phyloP scores from a whole-genome alignment of 35 echinoderm and acorn worm genomes.

The Lytechinus variegatus region DNA sequence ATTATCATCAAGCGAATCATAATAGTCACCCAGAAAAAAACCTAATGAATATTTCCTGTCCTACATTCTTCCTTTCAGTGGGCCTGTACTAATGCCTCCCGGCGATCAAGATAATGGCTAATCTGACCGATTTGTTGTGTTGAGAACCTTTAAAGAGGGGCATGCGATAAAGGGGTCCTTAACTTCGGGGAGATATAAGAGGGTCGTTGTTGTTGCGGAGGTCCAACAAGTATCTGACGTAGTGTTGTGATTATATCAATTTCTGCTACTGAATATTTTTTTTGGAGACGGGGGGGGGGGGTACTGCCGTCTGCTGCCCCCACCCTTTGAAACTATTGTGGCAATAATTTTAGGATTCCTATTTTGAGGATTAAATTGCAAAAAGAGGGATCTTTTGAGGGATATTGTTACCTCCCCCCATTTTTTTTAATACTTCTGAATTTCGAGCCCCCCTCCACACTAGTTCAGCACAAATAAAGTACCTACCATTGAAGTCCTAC shows the following conservation, averaged over 20 bases:
- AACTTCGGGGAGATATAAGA: background rate
- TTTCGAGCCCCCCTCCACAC: no score
- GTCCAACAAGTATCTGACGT: background rate
- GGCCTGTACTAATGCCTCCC: background rate
- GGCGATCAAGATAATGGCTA: background rate
- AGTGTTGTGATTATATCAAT: background rate
- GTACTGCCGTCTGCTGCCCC: no score
- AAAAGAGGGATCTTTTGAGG: no score
- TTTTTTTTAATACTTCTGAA: no score
- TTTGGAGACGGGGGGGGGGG: no score
- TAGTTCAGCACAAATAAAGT: no score
- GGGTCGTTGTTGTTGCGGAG: background rate
- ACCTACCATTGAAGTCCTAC: background rate
- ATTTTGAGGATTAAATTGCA: no score
- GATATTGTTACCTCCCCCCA: no score
- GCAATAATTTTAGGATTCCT: no score
- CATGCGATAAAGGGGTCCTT: background rate
- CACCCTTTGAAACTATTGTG: no score
- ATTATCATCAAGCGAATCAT: background rate
- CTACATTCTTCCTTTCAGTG: background rate
- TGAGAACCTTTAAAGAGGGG: background rate
- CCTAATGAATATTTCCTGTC: slow-evolving; percentile 2
- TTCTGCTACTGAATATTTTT: background rate
- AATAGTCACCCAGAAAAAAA: slow-evolving; percentile 3
- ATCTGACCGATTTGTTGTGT: background rate